A percentile compares a stretch with the other conserved stretches of the same genome.
Evolutionary conservation across 2,888 invertebrate species (phyloP).

Genomic region (Lordiphosa andalusiaca): DNA sequence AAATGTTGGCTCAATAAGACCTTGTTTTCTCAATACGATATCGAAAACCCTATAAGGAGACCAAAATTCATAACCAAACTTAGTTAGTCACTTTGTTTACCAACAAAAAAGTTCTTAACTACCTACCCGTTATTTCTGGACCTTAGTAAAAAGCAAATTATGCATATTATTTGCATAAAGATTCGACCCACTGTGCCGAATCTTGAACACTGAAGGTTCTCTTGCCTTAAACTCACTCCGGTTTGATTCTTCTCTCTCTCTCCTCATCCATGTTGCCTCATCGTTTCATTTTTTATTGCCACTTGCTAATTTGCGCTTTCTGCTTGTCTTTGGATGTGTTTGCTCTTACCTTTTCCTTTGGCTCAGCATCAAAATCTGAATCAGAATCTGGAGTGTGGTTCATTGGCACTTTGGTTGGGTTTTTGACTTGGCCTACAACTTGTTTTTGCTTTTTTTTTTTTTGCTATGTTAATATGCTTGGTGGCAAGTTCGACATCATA

Average conservation of each 20-base stretch:
- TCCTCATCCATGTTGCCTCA: slow-evolving; percentile 11
- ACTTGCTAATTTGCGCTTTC: slow-evolving; percentile 39
- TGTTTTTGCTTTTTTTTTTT: too few species aligned
- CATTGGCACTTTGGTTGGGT: slow-evolving; percentile 12
- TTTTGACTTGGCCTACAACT: slow-evolving; percentile 10
- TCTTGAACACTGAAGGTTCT: background rate
- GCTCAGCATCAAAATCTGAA: slow-evolving; percentile 3
- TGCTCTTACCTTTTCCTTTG: slow-evolving; percentile 5
- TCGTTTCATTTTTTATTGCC: slow-evolving; percentile 31
- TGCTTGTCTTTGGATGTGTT: slow-evolving; percentile 15
- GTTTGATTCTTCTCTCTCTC: slow-evolving; percentile 40
- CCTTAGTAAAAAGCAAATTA: background rate
- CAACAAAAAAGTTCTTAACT: too few species aligned
- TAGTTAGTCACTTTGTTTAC: too few species aligned
- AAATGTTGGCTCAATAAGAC: too few species aligned
- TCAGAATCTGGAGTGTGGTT: slow-evolving; percentile 12
- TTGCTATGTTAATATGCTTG: too few species aligned
- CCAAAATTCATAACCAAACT: too few species aligned
- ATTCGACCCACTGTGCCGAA: slow-evolving; percentile 38
- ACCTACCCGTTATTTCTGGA: too few species aligned
- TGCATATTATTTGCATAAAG: background rate
- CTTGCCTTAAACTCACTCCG: slow-evolving; percentile 14
- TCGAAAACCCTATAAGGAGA: too few species aligned
- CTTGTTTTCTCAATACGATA: too few species aligned
- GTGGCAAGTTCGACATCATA: too few species aligned